Evolutionary conservation across 92 coral and sea anemone species (phyloP).

Genomic region (Paragorgia papillata): DNA sequence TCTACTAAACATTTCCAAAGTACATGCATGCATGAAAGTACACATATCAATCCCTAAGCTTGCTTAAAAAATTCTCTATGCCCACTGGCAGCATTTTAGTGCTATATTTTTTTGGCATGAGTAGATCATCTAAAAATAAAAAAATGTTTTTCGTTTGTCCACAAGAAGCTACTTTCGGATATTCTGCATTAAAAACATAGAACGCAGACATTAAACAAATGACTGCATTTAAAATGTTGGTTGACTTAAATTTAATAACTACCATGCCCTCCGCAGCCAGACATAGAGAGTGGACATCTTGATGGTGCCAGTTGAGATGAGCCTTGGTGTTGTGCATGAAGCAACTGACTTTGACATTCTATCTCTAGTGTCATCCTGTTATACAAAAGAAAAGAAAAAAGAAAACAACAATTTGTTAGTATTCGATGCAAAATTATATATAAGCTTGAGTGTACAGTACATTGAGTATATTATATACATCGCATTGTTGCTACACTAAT

Average conservation of each 20-base stretch:
- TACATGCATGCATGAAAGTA: too few relatives aligned
- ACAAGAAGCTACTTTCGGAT: conserved; percentile 1
- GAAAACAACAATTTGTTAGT: too few relatives aligned
- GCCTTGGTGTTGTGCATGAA: not conserved
- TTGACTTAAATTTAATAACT: conserved; percentile 6
- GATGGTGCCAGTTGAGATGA: conserved; percentile 4
- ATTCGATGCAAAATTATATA: too few relatives aligned
- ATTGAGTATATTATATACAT: too few relatives aligned
- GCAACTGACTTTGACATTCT: too few relatives aligned
- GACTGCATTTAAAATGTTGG: conserved; percentile 15
- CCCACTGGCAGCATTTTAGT: not conserved
- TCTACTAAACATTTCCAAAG: too few relatives aligned
- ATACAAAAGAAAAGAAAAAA: too few relatives aligned
- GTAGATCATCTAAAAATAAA: conserved; percentile 7
- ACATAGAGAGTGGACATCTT: not conserved
- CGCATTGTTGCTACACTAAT: too few relatives aligned
- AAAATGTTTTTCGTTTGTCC: conserved; percentile 31
- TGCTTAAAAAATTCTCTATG: not conserved
- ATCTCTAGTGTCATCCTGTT: too few relatives aligned
- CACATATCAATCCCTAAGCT: too few relatives aligned
- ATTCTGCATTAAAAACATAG: not conserved
- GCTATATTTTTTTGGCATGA: not conserved
- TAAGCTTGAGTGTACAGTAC: too few relatives aligned
- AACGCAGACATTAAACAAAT: conserved; percentile 9
- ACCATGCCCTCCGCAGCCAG: conserved; percentile 27